These are phyloP conservation scores for Lordiphosa mommai DNA, from an alignment of 1,140 invertebrate genomes.

Conservation along the genomic window DNA sequence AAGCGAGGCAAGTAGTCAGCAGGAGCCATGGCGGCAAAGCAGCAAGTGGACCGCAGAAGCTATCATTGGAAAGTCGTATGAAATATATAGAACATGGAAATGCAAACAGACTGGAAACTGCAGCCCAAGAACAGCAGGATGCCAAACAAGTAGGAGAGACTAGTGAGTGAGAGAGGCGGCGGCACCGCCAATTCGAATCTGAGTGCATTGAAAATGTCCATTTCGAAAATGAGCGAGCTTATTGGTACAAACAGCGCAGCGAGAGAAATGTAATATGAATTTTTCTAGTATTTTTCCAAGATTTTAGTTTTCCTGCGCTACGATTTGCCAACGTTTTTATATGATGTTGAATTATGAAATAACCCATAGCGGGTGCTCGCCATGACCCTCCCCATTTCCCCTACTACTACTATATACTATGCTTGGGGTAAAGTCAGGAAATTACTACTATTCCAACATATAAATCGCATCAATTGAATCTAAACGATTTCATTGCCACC, in stretches of 20 bases:
- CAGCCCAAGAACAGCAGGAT: conserved; percentile 36
- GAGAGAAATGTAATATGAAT: conserved; percentile 38
- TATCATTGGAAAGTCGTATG: conserved; percentile 48
- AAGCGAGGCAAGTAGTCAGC: conserved; percentile 13
- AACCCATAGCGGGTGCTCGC: conserved; percentile 41
- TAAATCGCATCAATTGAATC: conserved; percentile 73
- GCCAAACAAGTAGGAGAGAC: conserved; percentile 12
- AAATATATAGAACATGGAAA: conserved; percentile 37
- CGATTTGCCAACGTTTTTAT: conserved; percentile 20
- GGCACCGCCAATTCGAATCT: conserved; percentile 3
- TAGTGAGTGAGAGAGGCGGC: background rate
- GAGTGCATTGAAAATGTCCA: background rate
- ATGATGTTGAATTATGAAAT: conserved; percentile 64
- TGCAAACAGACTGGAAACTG: conserved; percentile 55
- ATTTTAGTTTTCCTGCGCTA: conserved; percentile 29
- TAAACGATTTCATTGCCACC: conserved; percentile 74
- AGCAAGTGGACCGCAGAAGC: conserved; percentile 63
- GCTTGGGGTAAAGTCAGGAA: conserved; percentile 60
- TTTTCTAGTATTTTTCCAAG: conserved; percentile 45
- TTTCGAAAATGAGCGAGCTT: conserved; percentile 45
- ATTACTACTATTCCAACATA: conserved; percentile 75
- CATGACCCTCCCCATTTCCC: background rate
- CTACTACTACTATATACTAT: background rate
- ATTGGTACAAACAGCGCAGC: conserved; percentile 24
- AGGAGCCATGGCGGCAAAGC: conserved; percentile 44